Evolutionary conservation across 2,797 vertebrate genomes (phyloP), one percentile per base, ranked within the genome.

Genomic region (Betta splendens): DNA sequence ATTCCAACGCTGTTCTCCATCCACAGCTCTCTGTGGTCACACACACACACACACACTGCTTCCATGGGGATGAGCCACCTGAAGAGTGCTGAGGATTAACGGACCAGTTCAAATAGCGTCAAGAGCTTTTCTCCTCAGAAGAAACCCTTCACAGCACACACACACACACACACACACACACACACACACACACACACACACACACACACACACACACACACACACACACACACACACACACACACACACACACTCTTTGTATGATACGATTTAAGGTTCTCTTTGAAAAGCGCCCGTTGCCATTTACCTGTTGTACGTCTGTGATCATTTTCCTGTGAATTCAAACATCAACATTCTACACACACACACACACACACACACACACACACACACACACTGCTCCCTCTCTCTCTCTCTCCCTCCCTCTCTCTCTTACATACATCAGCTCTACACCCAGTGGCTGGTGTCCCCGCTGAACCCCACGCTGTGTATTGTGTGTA

Each of bases 41-140:
- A 60, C 16, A 42, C 12, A 55, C 56, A 69, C 20, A 57, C 64
- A 75, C 69, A 73, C 55, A 59, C 31, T 61, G 77, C 83, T 73
- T 72, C 80, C 70, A 80, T 83, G 77, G 83, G 84, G 79, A 91
- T 64, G 33, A 86, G 85, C 86, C 85, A 89, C 89, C 89, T 91
- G 88, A 89, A 80, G 88, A 90, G 88, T 38, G 23, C 47, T 64
- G 64, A 59, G 80, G 84, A 90, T 91, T 90, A 89, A 79, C 77
- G 32, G 76, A 77, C 77, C 53, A 69, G 81, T 87, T 90, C 83
- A 89, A 87, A 91, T 74, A 72, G 69, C 73, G 64, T 79, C 70
- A 71, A 79, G 60, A 68, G 73, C 77, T 73, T 74, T 64, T 77
- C 56, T 72, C 57, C 25, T 20, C 9, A n/a, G 40, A 66, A 64